Evolutionary conservation across 2,888 invertebrate genomes (phyloP), one percentile per base, ranked within the genome.

Genomic region (Tetanocera ferruginea): DNA sequence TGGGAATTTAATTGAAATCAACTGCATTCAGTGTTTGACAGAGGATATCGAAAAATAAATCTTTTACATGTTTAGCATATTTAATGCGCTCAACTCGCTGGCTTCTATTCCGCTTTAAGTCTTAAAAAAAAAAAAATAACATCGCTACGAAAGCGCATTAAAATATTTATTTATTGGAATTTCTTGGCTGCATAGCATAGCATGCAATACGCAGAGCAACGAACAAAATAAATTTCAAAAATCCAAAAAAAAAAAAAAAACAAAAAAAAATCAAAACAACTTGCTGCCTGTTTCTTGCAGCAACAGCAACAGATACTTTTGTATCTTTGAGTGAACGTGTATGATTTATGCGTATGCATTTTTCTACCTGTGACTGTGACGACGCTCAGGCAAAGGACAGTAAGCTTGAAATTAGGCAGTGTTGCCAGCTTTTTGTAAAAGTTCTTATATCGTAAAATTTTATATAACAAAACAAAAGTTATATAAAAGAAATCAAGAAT

Each of bases 401-500:
- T 62, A 23, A 8, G 37, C 43, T 23, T 31, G 34, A 55, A 66
- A 75, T 75, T 75, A 75, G 14, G 19, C 66, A 64, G 66, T 75
- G 75, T 69, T 69, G 51, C 69, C 69, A 69, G 34, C 31, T 66
- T 66, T n/a, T n/a, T 34, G 19, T 19, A 55, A 55, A 3, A 60
- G 43, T 43, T 11, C 3, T 28, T 8, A 2, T 14, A 2, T 1
- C 1, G 28, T 25, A 25, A n/a, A 23, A 1, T 19, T n/a, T 9
- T 9, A 25, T n/a, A n/a, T n/a, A 60, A 25, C 14, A 19, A 25
- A 8, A 60, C 5, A 60, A 14, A 64, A 17, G 28, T 62, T 28
- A 31, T 28, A n/a, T n/a, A n/a, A n/a, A 28, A 64, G 2, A 31
- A 34, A 4, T 64, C 1, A 25, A 9, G 5, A 25, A 25, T 25